These are phyloP conservation scores for Alloscopus bannaensis DNA, from an alignment of 2,888 invertebrate species.

Conservation along the genomic window DNA sequence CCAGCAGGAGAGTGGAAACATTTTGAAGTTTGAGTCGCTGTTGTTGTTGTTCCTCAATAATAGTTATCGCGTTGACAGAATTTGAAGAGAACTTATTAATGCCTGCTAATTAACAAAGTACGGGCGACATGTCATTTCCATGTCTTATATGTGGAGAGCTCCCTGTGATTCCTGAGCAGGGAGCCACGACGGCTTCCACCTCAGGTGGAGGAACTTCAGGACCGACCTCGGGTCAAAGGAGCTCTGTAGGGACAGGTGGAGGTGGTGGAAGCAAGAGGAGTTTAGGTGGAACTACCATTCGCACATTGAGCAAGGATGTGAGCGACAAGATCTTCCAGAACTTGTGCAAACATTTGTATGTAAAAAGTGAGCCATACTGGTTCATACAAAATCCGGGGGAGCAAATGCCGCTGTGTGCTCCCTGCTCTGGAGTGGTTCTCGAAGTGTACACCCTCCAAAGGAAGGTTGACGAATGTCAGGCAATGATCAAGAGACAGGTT, in stretches of 20 bases:
- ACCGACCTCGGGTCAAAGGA: not conserved
- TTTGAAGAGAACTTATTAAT: too few relatives aligned
- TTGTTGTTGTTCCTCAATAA: too few relatives aligned
- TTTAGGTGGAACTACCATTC: constrained; percentile 35
- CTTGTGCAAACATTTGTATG: constrained; percentile 42
- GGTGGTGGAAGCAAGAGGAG: constrained; percentile 5
- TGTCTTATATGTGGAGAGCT: constrained; percentile 52
- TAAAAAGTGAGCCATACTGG: constrained; percentile 52
- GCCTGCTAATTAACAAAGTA: not conserved
- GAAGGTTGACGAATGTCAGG: constrained; percentile 48
- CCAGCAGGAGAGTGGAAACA: not conserved
- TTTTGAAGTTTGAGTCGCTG: too few relatives aligned
- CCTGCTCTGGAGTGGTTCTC: constrained; percentile 42
- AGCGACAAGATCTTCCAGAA: constrained; percentile 59
- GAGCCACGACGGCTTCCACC: not conserved
- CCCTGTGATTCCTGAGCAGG: constrained; percentile 44
- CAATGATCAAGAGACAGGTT: constrained; percentile 45
- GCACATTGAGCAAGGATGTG: constrained; percentile 52
- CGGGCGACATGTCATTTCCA: constrained; percentile 41
- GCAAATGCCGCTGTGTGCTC: constrained; percentile 54
- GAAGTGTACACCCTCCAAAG: constrained; percentile 51
- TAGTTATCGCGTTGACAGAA: too few relatives aligned
- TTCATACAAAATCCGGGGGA: constrained; percentile 52
- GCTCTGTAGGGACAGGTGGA: not conserved
- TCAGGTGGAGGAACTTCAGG: constrained; percentile 6